Evolutionary conservation across 2,888 invertebrate species (phyloP).

Genomic region (Conomelus anceps): DNA sequence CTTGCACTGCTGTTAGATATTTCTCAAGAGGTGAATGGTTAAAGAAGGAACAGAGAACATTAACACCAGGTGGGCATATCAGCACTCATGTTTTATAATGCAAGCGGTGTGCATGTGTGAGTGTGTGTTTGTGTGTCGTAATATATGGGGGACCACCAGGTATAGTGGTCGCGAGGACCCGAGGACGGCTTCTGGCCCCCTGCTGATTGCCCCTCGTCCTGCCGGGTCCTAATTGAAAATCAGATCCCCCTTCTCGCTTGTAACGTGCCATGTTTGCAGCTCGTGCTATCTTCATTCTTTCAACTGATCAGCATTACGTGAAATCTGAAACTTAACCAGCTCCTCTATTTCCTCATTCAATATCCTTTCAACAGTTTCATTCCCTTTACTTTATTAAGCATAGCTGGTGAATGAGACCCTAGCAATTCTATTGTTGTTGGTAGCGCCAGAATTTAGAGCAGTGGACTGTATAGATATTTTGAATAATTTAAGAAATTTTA

Average conservation of each 20-base stretch:
- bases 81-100: neutral
- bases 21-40: neutral
- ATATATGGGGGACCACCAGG: neutral
- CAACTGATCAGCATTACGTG: neutral
- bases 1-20: neutral
- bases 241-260: neutral
- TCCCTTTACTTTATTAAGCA: no score
- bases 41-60: neutral
- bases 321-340: neutral
- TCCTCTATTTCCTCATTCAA: neutral
- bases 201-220: neutral
- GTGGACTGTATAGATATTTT: no score
- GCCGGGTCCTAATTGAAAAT: neutral
- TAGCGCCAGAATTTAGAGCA: no score
- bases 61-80: slow-evolving; percentile 1
- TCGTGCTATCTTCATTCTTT: neutral
- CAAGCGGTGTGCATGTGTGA: neutral
- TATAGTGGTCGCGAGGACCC: neutral
- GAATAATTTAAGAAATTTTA: no score
- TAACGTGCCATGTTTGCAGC: neutral
- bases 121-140: neutral
- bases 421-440: no score
- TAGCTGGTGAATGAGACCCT: no score
- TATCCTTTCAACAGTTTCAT: no score
- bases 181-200: neutral